Base-by-base conservation (phyloP, 2,113 vertebrate genomes). In the Eupsittula cactorum region DNA sequence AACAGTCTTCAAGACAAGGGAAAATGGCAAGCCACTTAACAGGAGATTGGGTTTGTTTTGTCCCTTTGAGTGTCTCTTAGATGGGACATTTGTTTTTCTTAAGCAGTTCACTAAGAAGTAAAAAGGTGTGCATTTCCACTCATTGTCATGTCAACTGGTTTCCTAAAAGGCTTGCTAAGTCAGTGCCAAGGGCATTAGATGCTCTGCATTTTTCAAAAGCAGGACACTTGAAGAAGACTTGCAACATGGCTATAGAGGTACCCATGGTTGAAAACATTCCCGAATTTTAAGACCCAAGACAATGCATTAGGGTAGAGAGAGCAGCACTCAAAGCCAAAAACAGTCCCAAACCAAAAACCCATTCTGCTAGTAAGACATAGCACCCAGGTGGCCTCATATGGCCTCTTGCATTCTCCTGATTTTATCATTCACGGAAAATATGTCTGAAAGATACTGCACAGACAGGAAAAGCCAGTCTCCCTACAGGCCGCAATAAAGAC, bases 381-480 rank as follows among this genome's bases (percentile, higher is more conserved):
- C 50, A 91, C 41, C 57, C 80, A 84, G 47, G 62, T 94, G 86
- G 74, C 93, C 93, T 97, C 67, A 80, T 79, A 55, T 92, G 84
- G 35, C 86, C 95, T 60, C 37, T 19, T 25, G 75, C 59, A 82
- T 47, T 84, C 60, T 79, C 52, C 69, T 86, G 92, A 96, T 94
- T 89, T 91, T 93, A 94, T 95, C 92, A 70, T n/a, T 77, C 67
- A 80, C 25, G 0, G 62, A 93, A 96, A 93, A 89, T 90, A 85
- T 87, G 93, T 97, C 92, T 93, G 91, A 42, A 42, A 42, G 41
- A 29, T 33, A 89, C 80, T 59, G 82, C 65, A 79, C 95, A 85
- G 83, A 96, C 96, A 93, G 86, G 96, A 96, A 96, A 96, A 97
- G 92, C 93, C 88, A 92, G 93, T 94, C 88, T 95, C 67, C 50